Base-by-base conservation (phyloP, 2,113 vertebrate species). In the Elephas maximus region DNA sequence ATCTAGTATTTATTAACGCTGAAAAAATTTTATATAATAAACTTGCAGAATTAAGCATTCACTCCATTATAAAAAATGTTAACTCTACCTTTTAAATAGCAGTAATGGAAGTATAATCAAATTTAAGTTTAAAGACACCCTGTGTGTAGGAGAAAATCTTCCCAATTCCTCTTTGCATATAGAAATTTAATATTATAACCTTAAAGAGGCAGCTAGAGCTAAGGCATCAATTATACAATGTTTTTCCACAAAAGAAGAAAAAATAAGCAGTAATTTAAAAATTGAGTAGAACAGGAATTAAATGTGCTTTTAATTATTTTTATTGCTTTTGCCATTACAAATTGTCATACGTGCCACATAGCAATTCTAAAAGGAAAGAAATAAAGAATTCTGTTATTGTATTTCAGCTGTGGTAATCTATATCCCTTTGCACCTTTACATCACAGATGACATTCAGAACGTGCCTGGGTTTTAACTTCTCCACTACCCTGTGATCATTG, bases 301-400 rank as follows among this genome's bases (percentile, higher is more conserved):
- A 97, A 92, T 94, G n/a, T 88, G 45, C 24, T 91, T 96, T 93
- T 17, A 15, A 91, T 93, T 91, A 82, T 93, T 95, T 91, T 88
- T 83, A 96, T 91, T 65, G 10, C 20, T 69, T 89, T 96, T 87
- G 17, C 8, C 21, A 94, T 87, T 91, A 94, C 93, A 88, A 93
- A 89, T 90, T 41, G 87, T 95, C 93, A 67, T 94, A 89, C 84
- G 15, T 53, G 89, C 10, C 28, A 24, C 69, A 76, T 2, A 95
- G 30, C 17, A 81, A 92, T 90, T 91, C 90, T 44, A 78, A 82
- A 95, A 80, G 57, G 28, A 90, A 92, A 84, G 53, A 79, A 93
- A 82, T 23, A 82, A 76, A 24, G 67, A 93, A 71, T 71, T n/a
- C 8, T 48, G 48, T 30, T 48, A 30, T 73, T 94, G 41, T 17